Conservation (phyloP, 2,888 invertebrate genomes). For the Eupithecia insigniata region DNA sequence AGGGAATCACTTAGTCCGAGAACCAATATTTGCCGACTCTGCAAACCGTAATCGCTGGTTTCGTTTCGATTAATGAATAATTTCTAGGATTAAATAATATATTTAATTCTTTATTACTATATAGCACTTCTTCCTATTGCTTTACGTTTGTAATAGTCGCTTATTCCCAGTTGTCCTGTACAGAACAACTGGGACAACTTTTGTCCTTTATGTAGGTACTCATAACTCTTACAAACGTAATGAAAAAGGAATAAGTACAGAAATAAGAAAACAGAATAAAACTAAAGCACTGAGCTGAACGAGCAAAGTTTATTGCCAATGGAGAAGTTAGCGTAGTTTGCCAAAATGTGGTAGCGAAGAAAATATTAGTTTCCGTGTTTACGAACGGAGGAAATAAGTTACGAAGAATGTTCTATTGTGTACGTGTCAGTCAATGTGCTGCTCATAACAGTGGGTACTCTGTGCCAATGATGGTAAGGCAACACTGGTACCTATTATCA, state of each 20-base stretch:
- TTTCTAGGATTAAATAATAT: too few relatives aligned
- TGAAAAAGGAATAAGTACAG: neutral
- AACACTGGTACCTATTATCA: neutral
- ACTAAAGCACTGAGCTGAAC: neutral
- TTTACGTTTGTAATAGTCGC: too few relatives aligned
- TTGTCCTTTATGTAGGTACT: too few relatives aligned
- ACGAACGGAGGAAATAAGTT: neutral
- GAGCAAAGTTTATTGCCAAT: constrained; percentile 38
- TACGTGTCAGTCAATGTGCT: neutral
- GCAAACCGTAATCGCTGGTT: neutral
- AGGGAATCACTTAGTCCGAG: too few relatives aligned
- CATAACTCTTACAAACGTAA: neutral
- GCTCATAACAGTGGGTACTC: neutral
- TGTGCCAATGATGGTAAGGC: neutral
- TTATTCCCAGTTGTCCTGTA: too few relatives aligned
- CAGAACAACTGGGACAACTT: too few relatives aligned
- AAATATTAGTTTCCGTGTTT: constrained; percentile 2
- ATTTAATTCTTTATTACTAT: too few relatives aligned
- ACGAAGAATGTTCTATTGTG: neutral
- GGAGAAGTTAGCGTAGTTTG: constrained; percentile 18
- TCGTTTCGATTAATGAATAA: neutral
- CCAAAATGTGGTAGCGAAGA: constrained; percentile 1
- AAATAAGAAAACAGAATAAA: neutral
- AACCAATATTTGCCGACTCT: too few relatives aligned
- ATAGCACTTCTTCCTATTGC: too few relatives aligned